A percentile compares a stretch with the other conserved stretches of the same genome.
Conservation (phyloP, 2,113 vertebrate species). For the Mola mola region DNA sequence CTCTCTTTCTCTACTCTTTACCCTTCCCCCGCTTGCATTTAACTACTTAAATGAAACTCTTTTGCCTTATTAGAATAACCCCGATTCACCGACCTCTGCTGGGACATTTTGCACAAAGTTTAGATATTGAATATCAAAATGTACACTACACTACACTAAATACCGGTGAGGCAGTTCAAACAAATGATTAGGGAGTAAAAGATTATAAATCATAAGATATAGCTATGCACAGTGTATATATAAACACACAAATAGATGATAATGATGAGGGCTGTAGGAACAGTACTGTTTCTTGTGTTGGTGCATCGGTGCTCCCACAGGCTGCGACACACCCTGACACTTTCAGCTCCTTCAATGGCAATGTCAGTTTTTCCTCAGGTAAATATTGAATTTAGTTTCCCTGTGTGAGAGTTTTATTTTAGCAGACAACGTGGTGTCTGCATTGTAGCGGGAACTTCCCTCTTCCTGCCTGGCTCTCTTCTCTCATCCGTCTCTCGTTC, state of each 20-base stretch:
- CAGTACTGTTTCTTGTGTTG: neutral
- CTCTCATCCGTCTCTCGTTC: slow-evolving; percentile 9
- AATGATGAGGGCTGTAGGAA: neutral
- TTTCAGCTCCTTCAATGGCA: neutral
- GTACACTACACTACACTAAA: neutral
- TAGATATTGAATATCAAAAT: neutral
- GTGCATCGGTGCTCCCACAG: slow-evolving; percentile 3
- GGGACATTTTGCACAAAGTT: too few relatives aligned
- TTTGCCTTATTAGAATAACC: too few relatives aligned
- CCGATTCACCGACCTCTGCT: too few relatives aligned
- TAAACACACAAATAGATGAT: too few relatives aligned
- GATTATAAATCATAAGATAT: too few relatives aligned
- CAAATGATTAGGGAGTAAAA: too few relatives aligned
- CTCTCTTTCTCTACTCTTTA: slow-evolving; percentile 23
- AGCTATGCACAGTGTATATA: too few relatives aligned
- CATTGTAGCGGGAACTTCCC: too few relatives aligned
- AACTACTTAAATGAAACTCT: neutral
- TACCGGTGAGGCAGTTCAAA: too few relatives aligned
- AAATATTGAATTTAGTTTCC: slow-evolving; percentile 15
- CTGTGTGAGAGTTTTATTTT: slow-evolving; percentile 23
- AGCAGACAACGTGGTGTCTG: too few relatives aligned
- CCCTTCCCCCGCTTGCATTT: slow-evolving; percentile 23
- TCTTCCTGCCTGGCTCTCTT: slow-evolving; percentile 1
- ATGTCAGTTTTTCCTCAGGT: slow-evolving; percentile 6
- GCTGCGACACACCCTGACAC: slow-evolving; percentile 2